Evolutionary conservation across 1,140 invertebrate genomes (phyloP), one percentile per base, ranked within the genome.

Genomic region (Bombus confusus): DNA sequence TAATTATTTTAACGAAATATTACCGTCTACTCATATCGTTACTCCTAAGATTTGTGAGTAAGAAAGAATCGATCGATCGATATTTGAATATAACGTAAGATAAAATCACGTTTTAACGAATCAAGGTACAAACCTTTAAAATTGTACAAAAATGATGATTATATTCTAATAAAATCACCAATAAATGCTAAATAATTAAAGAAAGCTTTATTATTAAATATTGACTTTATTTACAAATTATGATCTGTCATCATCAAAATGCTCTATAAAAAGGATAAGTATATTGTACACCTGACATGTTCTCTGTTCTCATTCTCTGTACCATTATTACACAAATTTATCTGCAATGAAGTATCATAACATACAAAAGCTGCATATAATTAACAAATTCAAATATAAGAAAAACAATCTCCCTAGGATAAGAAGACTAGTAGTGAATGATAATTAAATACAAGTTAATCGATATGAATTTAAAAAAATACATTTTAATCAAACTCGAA

Each of bases 191-290:
- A 81, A 81, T 85, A 88, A 87, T 80, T 80, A 68, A 86, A 43
- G 3, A 1, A 85, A n/a, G 64, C 80, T 91, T 88, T 91, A 90
- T 92, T 91, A 93, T 92, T 94, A 94, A 93, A 93, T 92, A 92
- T 89, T 85, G 86, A 90, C 84, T 94, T 94, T 95, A 94, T 94
- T 95, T 94, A 94, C 93, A 95, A 92, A 92, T 92, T 74, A 89
- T 88, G 59, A 87, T 87, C 74, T 88, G 74, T 52, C 72, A 86
- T 85, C 83, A 74, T 91, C 90, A 91, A 87, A 90, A 86, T 85
- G 84, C 71, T 90, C 83, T 86, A 74, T 90, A 69, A 79, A 86
- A 88, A 91, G 80, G 86, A 90, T 88, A 91, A 91, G 88, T 57
- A 85, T 87, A 89, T 91, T 91, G 85, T 90, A 90, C 88, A 89